A percentile compares a stretch with the other conserved stretches of the same genome.
These are phyloP conservation scores for Lerista edwardsae DNA, from an alignment of 2,797 vertebrate species.

Conservation along the genomic window DNA sequence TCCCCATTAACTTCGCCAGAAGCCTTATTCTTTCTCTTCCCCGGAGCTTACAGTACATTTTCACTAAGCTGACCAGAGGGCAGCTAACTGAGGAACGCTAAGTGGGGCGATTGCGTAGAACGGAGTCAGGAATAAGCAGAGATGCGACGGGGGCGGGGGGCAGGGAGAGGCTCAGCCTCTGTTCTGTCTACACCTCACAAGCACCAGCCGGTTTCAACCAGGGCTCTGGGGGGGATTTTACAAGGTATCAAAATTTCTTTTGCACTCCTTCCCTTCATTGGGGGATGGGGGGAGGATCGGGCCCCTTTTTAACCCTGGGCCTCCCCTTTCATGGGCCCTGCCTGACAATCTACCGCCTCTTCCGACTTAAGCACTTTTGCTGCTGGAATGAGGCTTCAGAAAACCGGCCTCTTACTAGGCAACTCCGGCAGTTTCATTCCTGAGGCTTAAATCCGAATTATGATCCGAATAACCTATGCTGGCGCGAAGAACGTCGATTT, in stretches of 20 bases:
- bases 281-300: no score
- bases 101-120: background rate
- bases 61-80: background rate
- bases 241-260: no score
- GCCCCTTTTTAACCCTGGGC: no score
- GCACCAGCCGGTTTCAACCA: background rate
- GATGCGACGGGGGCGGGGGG: background rate
- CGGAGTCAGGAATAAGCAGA: background rate
- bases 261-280: no score
- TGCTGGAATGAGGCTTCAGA: background rate
- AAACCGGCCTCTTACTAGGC: no score
- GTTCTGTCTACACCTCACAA: no score
- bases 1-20: background rate
- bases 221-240: no score
- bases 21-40: background rate
- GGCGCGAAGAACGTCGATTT: background rate
- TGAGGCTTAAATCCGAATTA: background rate
- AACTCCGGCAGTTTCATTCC: background rate
- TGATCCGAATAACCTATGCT: background rate
- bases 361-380: background rate
- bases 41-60: background rate
- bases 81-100: background rate
- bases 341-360: background rate
- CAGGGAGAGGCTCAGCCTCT: background rate
- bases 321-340: no score